phyloP scores from a whole-genome alignment of 2,113 vertebrate genomes.

The Phycodurus eques region DNA sequence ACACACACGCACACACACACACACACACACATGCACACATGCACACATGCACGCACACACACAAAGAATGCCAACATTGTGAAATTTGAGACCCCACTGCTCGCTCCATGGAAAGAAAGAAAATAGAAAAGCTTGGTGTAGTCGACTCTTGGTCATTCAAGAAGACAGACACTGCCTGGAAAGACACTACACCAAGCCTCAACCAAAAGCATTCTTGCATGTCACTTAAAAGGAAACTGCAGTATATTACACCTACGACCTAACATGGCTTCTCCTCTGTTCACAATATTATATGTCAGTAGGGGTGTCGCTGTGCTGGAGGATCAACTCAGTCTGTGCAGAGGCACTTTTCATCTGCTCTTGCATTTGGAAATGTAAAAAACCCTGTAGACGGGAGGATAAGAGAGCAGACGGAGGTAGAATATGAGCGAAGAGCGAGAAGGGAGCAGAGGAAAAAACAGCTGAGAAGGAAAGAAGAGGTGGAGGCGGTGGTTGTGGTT shows the following conservation, averaged over 20 bases:
- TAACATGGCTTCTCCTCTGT: slow-evolving; percentile 31
- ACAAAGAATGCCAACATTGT: slow-evolving; percentile 43
- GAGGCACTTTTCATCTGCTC: slow-evolving; percentile 37
- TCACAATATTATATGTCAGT: slow-evolving; percentile 44
- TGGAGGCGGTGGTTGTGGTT: slow-evolving; percentile 27
- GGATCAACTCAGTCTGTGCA: slow-evolving; percentile 17
- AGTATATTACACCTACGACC: slow-evolving; percentile 26
- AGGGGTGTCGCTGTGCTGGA: slow-evolving; percentile 38
- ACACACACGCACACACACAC: slow-evolving; percentile 4
- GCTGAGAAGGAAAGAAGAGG: slow-evolving; percentile 4
- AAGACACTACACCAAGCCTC: slow-evolving; percentile 6
- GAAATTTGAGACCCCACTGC: slow-evolving; percentile 50
- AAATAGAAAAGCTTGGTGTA: slow-evolving; percentile 6
- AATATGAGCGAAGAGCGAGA: slow-evolving; percentile 24
- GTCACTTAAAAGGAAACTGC: slow-evolving; percentile 22
- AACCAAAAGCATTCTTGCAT: slow-evolving; percentile 7
- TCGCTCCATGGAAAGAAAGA: slow-evolving; percentile 29
- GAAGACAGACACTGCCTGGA: slow-evolving; percentile 16
- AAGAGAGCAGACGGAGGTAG: slow-evolving; percentile 23
- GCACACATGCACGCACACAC: slow-evolving; percentile 7
- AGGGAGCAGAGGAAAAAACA: slow-evolving; percentile 17
- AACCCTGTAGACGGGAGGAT: slow-evolving; percentile 41
- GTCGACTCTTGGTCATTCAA: slow-evolving; percentile 23
- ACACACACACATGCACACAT: not conserved
- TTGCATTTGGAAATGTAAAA: slow-evolving; percentile 21